phyloP scores from a whole-genome alignment of 2,797 vertebrate species.

The Fundulus diaphanus region DNA sequence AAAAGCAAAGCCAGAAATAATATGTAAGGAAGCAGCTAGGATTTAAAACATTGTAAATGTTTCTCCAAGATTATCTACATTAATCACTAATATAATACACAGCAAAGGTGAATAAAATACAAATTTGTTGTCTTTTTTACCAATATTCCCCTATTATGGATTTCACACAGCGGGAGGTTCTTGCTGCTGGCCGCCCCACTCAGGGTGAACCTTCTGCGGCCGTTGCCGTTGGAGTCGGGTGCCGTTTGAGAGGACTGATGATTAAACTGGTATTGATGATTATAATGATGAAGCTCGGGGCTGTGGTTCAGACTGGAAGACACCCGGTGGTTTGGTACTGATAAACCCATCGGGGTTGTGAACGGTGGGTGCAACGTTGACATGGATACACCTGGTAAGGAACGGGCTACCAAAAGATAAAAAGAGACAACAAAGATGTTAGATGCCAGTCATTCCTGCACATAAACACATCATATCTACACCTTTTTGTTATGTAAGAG shows the following conservation, averaged over 20 bases:
- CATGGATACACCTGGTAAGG: neutral
- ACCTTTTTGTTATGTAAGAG: neutral
- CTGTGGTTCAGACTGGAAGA: neutral
- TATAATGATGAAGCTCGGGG: neutral
- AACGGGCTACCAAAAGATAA: neutral
- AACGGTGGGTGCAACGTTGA: rapidly evolving
- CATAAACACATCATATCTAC: neutral
- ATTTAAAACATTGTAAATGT: neutral
- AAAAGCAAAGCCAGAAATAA: neutral
- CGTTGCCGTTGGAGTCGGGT: neutral
- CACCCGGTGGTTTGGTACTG: slow-evolving; percentile 36
- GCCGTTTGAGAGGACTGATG: neutral
- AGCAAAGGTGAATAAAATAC: neutral
- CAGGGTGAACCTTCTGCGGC: slow-evolving; percentile 69
- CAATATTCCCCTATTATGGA: slow-evolving; percentile 66
- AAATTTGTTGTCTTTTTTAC: slow-evolving; percentile 27
- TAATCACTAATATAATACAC: neutral
- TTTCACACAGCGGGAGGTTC: slow-evolving; percentile 54
- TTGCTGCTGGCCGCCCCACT: slow-evolving; percentile 44
- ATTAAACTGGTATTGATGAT: neutral
- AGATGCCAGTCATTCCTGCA: neutral
- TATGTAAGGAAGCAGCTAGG: neutral
- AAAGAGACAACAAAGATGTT: neutral
- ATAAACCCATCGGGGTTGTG: slow-evolving; percentile 11
- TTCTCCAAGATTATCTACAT: neutral